phyloP scores from a whole-genome alignment of 1,140 invertebrate genomes.

The Heliconius hermathena region DNA sequence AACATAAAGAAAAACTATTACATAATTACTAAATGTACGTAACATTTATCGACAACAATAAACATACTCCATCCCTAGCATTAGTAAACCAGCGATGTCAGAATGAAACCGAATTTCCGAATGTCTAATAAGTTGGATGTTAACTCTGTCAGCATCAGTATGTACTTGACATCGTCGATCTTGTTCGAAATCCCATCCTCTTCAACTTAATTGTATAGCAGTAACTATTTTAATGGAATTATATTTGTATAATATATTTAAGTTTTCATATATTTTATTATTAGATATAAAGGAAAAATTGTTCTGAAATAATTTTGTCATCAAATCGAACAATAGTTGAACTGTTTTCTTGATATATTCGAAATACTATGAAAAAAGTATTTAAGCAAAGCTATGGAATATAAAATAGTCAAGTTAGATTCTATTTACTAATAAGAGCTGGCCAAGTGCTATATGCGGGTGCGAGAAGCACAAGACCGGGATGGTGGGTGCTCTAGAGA shows the following conservation, averaged over 20 bases:
- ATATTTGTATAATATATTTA: neutral
- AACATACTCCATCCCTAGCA: conserved; percentile 40
- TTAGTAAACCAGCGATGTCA: conserved; percentile 59
- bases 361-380: no score
- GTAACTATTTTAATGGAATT: conserved; percentile 13
- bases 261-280: neutral
- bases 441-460: no score
- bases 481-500: no score
- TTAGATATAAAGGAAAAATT: neutral
- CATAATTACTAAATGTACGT: neutral
- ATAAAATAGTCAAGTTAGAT: no score
- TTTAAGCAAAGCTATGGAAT: no score
- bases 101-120: conserved; percentile 78
- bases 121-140: conserved; percentile 80
- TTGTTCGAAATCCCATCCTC: conserved; percentile 43
- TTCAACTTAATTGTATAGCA: neutral
- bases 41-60: conserved; percentile 2
- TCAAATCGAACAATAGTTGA: no score
- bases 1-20: no score
- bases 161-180: conserved; percentile 61
- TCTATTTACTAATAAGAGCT: no score
- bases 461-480: no score
- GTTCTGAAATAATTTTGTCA: no score
- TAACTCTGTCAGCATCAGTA: conserved; percentile 70
- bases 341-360: no score